phyloP scores from a whole-genome alignment of 2,888 invertebrate genomes.

The Epinotia brunnichana region DNA sequence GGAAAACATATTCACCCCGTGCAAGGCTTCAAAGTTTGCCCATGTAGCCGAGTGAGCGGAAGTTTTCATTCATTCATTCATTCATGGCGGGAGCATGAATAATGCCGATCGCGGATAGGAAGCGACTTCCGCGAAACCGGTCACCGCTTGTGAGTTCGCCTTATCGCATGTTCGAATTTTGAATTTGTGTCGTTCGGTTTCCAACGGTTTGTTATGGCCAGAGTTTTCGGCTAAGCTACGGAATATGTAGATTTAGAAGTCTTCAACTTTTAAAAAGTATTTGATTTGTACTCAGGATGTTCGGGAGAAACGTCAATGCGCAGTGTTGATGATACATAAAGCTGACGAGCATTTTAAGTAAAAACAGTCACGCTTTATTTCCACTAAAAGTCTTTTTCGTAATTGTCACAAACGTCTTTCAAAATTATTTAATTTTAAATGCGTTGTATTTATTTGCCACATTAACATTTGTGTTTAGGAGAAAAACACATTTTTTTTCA shows the following conservation, averaged over 20 bases:
- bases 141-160: slow-evolving; percentile 41
- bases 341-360: no score
- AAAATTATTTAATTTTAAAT: no score
- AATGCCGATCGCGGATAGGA: slow-evolving; percentile 46
- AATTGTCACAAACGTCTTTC: no score
- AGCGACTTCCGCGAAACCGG: slow-evolving; percentile 45
- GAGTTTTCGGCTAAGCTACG: slow-evolving; percentile 10
- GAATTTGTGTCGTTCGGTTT: slow-evolving; percentile 27
- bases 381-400: no score
- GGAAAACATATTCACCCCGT: slow-evolving; percentile 33
- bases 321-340: no score
- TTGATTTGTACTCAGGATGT: no score
- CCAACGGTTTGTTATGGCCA: slow-evolving; percentile 13
- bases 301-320: no score
- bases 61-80: slow-evolving; percentile 46
- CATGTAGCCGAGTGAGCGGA: slow-evolving; percentile 44
- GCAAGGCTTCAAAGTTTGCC: slow-evolving; percentile 41
- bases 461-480: no score
- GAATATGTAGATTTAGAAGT: not conserved
- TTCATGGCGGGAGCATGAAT: slow-evolving; percentile 43
- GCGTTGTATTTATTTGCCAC: no score
- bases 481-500: no score
- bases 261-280: no score
- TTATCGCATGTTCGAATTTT: slow-evolving; percentile 40
- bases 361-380: no score